Conservation (phyloP, 1,140 invertebrate species). For the Penaeus vannamei region DNA sequence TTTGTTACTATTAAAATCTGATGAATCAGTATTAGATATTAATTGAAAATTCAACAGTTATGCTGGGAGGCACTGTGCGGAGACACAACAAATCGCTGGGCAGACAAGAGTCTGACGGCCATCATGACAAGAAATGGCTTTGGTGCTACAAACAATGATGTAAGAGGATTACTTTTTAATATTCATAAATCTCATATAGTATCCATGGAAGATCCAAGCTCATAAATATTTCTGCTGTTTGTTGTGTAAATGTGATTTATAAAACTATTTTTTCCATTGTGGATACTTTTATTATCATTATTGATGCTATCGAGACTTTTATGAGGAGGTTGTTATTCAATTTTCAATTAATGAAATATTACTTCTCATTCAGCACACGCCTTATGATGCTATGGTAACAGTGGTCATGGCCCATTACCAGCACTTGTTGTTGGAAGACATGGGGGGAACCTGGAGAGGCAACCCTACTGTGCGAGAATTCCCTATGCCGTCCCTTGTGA, state of each 20-base stretch:
- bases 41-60: constrained; percentile 44
- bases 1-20: no score
- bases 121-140: constrained; percentile 75
- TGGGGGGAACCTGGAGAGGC: constrained; percentile 70
- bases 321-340: not conserved
- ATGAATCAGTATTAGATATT: no score
- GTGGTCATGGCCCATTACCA: constrained; percentile 72
- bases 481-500: constrained; percentile 48
- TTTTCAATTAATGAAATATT: not conserved
- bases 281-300: not conserved
- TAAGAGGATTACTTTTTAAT: constrained; percentile 69
- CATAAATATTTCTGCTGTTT: not conserved
- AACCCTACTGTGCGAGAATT: constrained; percentile 12
- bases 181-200: constrained; percentile 38
- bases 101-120: constrained; percentile 74
- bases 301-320: no score
- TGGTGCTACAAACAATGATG: constrained; percentile 72
- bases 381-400: constrained; percentile 76
- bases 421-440: constrained; percentile 69
- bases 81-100: constrained; percentile 75
- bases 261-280: not conserved
- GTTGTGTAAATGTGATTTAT: not conserved
- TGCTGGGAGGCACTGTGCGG: constrained; percentile 71
- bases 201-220: constrained; percentile 21
- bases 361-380: constrained; percentile 72